Evolutionary conservation across 2,797 vertebrate species (phyloP).

Genomic region (Liasis olivaceus): DNA sequence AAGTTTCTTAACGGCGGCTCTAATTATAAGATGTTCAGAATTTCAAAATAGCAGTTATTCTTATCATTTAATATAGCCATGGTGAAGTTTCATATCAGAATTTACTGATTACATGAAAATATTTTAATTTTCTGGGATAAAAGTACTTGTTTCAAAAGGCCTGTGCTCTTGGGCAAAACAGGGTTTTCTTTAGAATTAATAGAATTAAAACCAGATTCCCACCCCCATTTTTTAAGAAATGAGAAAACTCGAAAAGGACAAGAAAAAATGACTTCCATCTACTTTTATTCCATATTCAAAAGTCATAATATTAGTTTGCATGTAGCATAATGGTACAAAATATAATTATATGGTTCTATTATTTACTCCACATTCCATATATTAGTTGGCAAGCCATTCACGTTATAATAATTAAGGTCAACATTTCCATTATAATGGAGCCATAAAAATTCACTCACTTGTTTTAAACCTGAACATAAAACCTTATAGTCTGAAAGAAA

Average conservation of each 20-base stretch:
- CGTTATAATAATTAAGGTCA: slow-evolving; percentile 7
- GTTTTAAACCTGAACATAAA: slow-evolving; percentile 33
- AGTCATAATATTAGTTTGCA: background rate
- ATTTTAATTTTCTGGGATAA: slow-evolving; percentile 66
- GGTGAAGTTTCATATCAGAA: slow-evolving; percentile 67
- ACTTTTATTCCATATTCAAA: background rate
- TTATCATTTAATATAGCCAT: slow-evolving; percentile 74
- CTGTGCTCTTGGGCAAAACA: slow-evolving; percentile 12
- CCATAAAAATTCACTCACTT: slow-evolving; percentile 37
- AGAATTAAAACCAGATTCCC: background rate
- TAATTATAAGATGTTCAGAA: slow-evolving; percentile 87
- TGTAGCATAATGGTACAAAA: slow-evolving; percentile 13
- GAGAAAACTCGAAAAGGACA: slow-evolving; percentile 1
- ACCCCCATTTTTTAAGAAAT: background rate
- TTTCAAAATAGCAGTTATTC: slow-evolving; percentile 80
- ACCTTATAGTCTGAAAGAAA: slow-evolving; percentile 21
- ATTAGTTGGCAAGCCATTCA: slow-evolving; percentile 32
- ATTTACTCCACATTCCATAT: slow-evolving; percentile 32
- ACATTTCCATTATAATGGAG: slow-evolving; percentile 25
- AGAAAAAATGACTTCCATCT: background rate
- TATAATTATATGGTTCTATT: background rate
- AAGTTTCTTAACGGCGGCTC: slow-evolving; percentile 88
- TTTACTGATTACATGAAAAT: slow-evolving; percentile 68
- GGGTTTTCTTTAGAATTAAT: slow-evolving; percentile 4
- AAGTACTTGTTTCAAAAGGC: slow-evolving; percentile 55